Conservation (phyloP, 2,113 vertebrate genomes). For the Toxotes jaculatrix region DNA sequence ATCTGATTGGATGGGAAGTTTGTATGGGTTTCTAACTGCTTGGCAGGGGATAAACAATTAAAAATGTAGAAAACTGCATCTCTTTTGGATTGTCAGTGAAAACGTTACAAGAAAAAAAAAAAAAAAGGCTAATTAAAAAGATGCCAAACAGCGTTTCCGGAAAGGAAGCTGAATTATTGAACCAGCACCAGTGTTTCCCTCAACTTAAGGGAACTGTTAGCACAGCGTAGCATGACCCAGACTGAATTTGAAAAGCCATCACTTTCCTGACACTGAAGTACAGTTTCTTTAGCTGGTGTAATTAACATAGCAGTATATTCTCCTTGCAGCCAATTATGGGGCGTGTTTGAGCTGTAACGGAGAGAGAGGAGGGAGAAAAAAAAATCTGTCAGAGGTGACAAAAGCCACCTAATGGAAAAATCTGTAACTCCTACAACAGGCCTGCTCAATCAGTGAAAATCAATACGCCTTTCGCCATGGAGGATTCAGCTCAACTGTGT, state of each 20-base stretch:
- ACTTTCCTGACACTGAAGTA: conserved; percentile 42
- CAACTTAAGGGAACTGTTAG: conserved; percentile 45
- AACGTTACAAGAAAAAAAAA: conserved; percentile 32
- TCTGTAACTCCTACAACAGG: conserved; percentile 56
- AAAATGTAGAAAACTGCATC: conserved; percentile 26
- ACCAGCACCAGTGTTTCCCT: conserved; percentile 7
- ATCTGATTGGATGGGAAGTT: neutral
- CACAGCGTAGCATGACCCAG: conserved; percentile 10
- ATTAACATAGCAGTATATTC: conserved; percentile 55
- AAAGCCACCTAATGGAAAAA: conserved; percentile 67
- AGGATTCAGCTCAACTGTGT: conserved; percentile 45
- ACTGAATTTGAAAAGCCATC: conserved; percentile 35
- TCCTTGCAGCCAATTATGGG: conserved; percentile 50
- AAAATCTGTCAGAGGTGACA: conserved; percentile 54
- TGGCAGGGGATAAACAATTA: conserved; percentile 12
- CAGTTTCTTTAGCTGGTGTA: conserved; percentile 28
- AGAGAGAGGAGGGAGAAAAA: neutral
- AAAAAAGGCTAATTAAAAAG: conserved; percentile 62
- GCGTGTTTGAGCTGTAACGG: conserved; percentile 21
- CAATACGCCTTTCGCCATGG: conserved; percentile 56
- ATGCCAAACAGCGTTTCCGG: conserved; percentile 50
- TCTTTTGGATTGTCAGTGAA: conserved; percentile 35
- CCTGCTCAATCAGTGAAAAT: conserved; percentile 70
- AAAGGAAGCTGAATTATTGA: conserved; percentile 57
- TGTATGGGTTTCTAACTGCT: conserved; percentile 16